phyloP scores from a whole-genome alignment of 2,888 invertebrate species.

The Drosophila prolongata region DNA sequence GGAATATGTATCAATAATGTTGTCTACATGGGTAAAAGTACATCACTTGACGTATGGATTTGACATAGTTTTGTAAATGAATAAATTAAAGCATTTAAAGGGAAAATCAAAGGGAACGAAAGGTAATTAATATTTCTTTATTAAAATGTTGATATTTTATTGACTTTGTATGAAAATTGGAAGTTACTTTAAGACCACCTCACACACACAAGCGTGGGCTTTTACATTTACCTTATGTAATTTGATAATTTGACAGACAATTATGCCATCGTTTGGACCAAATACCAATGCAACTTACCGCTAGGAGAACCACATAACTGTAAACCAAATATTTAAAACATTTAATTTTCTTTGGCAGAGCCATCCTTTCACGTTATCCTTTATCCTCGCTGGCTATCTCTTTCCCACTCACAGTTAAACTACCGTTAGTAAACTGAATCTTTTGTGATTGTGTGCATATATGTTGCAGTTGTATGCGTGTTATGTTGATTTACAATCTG shows the following conservation, averaged over 20 bases:
- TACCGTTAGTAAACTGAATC: constrained; percentile 29
- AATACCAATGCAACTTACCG: constrained; percentile 79
- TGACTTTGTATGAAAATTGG: background rate
- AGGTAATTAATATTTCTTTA: no score
- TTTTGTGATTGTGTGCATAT: constrained; percentile 13
- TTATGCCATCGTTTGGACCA: constrained; percentile 6
- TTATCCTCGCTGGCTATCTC: constrained; percentile 4
- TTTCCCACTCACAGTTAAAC: constrained; percentile 31
- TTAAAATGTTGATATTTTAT: background rate
- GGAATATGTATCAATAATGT: constrained; percentile 18
- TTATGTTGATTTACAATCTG: constrained; percentile 17
- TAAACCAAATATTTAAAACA: constrained; percentile 85
- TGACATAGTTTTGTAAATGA: constrained; percentile 27
- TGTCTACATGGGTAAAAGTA: constrained; percentile 17
- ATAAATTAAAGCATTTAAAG: background rate
- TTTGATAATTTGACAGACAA: constrained; percentile 12
- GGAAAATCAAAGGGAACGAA: background rate
- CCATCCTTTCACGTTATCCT: constrained; percentile 65
- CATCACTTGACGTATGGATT: constrained; percentile 24
- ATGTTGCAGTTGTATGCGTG: constrained; percentile 18
- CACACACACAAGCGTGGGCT: constrained; percentile 9
- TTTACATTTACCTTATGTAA: constrained; percentile 34
- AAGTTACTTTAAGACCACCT: constrained; percentile 1
- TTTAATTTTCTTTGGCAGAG: constrained; percentile 84
- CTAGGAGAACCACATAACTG: constrained; percentile 84